Base-by-base conservation (phyloP, 2,888 invertebrate genomes). In the Punctoribates punctum region DNA sequence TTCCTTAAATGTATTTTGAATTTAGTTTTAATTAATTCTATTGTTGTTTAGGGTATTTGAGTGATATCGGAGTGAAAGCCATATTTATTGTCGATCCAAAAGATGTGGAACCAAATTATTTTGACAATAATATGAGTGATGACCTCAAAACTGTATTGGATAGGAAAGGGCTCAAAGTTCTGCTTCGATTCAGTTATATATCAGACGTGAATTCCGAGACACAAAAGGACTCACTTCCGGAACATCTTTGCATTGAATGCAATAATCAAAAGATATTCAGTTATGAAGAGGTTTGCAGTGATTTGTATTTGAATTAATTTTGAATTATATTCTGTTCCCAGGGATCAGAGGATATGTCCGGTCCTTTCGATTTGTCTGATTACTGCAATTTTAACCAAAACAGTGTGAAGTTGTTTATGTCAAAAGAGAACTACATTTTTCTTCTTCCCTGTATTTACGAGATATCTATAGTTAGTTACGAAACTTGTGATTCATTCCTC, bases 241-340 rank as follows among this genome's bases (percentile, higher is more conserved):
- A 72, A 46, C 27, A 72, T n/a, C 72, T 72, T 0, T 72, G 48
- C 48, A 72, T 72, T 72, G 72, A 72, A 25, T n/a, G n/a, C 25
- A 72, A 72, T 27, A 48, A 48, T 48, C 17, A 72, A 15, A 23
- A 17, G 13, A 8, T 72, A 9, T 72, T 72, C 9, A 15, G 4
- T 13, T 72, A 23, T 17, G 13, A n/a, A 38, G 46, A 72, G 72
- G 72, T 72, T 25, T 25, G 46, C 27, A n/a, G 6, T 20, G 3
- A 62, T 67, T 38, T 27, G 34, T 17, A 3, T 38, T 27, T 20
- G 6, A 17, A 27, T 42, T 1, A 0, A 34, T n/a, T 38, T 13
- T 25, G 1, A 42, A 23, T 46, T 11, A 17, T 48, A 15, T 48
- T 20, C 17, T 1, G 13, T 25, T 27, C 1, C 1, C 6, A 72